Evolutionary conservation across 37 sponge, comb jelly and placozoan genomes (phyloP).

Genomic region (Ianthella basta): DNA sequence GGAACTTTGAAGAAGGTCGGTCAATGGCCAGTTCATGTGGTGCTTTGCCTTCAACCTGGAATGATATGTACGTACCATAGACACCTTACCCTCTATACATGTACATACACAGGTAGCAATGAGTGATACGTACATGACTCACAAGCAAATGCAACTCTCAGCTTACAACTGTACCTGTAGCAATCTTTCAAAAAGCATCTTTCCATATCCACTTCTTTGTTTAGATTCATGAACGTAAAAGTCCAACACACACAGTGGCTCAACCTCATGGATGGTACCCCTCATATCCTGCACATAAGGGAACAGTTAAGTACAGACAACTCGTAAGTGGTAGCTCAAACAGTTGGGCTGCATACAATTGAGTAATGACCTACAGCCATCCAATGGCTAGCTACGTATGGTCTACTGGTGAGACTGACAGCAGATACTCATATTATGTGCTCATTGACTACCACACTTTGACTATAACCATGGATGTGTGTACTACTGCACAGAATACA

Average conservation of each 20-base stretch:
- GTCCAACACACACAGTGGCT: constrained; percentile 90
- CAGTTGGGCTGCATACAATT: background rate
- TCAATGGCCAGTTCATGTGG: constrained; percentile 88
- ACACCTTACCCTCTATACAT: too few relatives aligned
- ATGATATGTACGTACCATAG: too few relatives aligned
- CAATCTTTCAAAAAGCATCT: constrained; percentile 86
- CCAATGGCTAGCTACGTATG: background rate
- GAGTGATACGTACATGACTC: background rate
- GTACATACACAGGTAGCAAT: background rate
- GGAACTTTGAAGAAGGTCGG: constrained; percentile 89
- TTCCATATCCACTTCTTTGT: constrained; percentile 91
- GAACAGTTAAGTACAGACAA: background rate
- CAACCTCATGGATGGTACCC: constrained; percentile 69
- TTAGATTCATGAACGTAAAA: constrained; percentile 94
- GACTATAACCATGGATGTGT: background rate
- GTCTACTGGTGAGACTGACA: background rate
- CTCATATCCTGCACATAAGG: constrained; percentile 56
- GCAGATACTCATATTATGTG: background rate
- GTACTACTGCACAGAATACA: background rate
- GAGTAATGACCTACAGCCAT: background rate
- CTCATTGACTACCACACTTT: too few relatives aligned
- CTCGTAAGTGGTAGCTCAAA: background rate
- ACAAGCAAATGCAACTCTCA: too few relatives aligned
- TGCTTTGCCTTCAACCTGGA: constrained; percentile 69
- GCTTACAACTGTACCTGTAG: constrained; percentile 53